A percentile compares a stretch with the other conserved stretches of the same genome.
Conservation (phyloP, 2,888 invertebrate species). For the Pseudococcus jackbeardsleyi region DNA sequence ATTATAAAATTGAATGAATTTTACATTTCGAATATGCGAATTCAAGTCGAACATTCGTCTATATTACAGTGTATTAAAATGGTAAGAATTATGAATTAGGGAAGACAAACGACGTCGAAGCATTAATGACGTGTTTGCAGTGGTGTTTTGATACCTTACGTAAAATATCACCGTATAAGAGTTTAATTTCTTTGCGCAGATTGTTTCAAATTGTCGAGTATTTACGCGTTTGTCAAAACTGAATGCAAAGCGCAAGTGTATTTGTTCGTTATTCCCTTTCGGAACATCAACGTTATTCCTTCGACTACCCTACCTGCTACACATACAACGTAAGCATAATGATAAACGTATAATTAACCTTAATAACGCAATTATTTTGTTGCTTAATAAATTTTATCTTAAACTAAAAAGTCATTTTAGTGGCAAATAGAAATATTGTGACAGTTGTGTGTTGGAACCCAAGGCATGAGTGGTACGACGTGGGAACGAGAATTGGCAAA, state of each 20-base stretch:
- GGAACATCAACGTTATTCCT: background rate
- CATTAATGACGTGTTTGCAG: slow-evolving; percentile 3
- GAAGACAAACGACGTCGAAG: background rate
- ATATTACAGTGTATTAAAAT: background rate
- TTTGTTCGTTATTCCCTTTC: background rate
- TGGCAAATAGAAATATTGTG: slow-evolving; percentile 56
- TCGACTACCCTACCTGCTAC: background rate
- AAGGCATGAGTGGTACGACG: slow-evolving; percentile 57
- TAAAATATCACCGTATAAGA: background rate
- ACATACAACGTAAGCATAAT: background rate
- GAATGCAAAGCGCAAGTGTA: background rate
- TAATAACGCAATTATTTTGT: slow-evolving; percentile 46
- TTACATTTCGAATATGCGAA: background rate
- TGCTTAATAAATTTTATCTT: slow-evolving; percentile 49
- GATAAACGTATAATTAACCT: slow-evolving; percentile 50
- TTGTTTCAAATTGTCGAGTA: background rate
- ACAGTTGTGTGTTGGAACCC: slow-evolving; percentile 45
- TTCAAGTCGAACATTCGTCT: background rate
- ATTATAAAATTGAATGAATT: slow-evolving; percentile 17
- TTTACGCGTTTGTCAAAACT: slow-evolving; percentile 18
- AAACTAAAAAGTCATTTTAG: slow-evolving; percentile 50
- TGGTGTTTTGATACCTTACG: background rate
- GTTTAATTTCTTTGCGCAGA: slow-evolving; percentile 8
- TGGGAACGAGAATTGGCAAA: slow-evolving; percentile 63
- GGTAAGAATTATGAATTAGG: background rate